A percentile compares a stretch with the other conserved stretches of the same genome.
Conservation (phyloP, 2,888 invertebrate genomes). For the Punctoribates punctum region DNA sequence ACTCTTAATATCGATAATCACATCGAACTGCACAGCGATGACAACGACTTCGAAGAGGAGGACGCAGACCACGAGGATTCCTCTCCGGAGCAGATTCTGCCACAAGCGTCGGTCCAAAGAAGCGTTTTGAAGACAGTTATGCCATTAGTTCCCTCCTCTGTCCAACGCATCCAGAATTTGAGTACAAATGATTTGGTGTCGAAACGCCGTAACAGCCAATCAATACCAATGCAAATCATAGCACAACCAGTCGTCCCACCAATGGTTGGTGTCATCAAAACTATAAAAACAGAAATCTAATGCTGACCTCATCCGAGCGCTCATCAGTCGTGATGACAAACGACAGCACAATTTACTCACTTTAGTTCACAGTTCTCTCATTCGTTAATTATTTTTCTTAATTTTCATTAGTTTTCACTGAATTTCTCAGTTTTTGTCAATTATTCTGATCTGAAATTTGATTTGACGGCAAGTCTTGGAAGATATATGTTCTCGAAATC, state of each 20-base stretch:
- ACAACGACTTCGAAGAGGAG: not conserved
- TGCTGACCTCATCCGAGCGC: not conserved
- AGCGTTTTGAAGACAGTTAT: not conserved
- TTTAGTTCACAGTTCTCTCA: not conserved
- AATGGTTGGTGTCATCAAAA: conserved; percentile 28
- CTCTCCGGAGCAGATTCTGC: not conserved
- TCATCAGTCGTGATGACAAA: not conserved
- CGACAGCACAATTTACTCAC: not conserved
- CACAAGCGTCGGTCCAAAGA: not conserved
- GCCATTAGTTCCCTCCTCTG: not conserved
- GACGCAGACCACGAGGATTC: not conserved
- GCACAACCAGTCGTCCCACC: conserved; percentile 29
- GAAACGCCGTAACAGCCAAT: not conserved
- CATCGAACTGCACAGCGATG: conserved; percentile 1
- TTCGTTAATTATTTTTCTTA: not conserved
- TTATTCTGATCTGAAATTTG: too few species aligned
- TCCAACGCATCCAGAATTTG: conserved; percentile 5
- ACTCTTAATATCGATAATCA: conserved; percentile 26
- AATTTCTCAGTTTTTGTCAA: too few species aligned
- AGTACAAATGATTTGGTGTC: conserved; percentile 15
- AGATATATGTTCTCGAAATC: too few species aligned
- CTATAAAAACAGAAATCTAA: conserved; percentile 25
- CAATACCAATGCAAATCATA: not conserved
- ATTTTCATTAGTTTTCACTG: too few species aligned
- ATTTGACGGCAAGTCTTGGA: too few species aligned